Evolutionary conservation across 1,140 invertebrate species (phyloP), one percentile per base, ranked within the genome.

Genomic region (Ceratina australensis): DNA sequence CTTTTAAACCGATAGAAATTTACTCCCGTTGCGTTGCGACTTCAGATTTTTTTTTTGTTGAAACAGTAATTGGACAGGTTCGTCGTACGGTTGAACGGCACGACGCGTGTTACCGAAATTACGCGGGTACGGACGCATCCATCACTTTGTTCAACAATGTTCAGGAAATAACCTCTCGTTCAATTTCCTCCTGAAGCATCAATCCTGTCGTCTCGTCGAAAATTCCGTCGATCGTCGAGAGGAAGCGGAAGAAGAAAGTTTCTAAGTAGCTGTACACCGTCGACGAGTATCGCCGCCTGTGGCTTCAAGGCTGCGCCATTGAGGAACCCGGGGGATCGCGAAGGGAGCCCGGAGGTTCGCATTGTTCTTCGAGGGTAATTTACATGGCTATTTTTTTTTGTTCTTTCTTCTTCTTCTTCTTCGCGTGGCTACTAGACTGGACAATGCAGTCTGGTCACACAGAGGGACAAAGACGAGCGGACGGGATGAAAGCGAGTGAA

Each of bases 311-410:
- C 54, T 73, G 68, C 59, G 54, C 64, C 82, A 54, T 68, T 56
- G 50, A 75, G 59, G 60, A 73, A 76, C 65, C 65, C 33, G 59
- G 50, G 73, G 65, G 80, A 80, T 77, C 60, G 60, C 15, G 63
- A 50, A 52, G 63, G 78, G 77, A 28, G n/a, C 3, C 42, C 66
- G 4, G 61, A 69, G 52, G 24, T 22, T 24, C 59, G 72, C 78
- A 87, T 87, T 87, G 85, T 87, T 86, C 81, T 79, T 83, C 63
- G 79, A 83, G 63, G 74, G 68, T 82, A 88, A 88, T 87, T 87
- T 86, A 87, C 83, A 88, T 87, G 76, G 66, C 50, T 63, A 81
- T 83, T 50, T 66, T 66, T 50, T 10, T 13, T n/a, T n/a, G n/a
- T n/a, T n/a, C n/a, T n/a, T n/a, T n/a, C n/a, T n/a, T n/a, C n/a